A percentile compares a stretch with the other conserved stretches of the same genome.
Evolutionary conservation across 2,888 invertebrate species (phyloP).

Genomic region (Plebejus anna): DNA sequence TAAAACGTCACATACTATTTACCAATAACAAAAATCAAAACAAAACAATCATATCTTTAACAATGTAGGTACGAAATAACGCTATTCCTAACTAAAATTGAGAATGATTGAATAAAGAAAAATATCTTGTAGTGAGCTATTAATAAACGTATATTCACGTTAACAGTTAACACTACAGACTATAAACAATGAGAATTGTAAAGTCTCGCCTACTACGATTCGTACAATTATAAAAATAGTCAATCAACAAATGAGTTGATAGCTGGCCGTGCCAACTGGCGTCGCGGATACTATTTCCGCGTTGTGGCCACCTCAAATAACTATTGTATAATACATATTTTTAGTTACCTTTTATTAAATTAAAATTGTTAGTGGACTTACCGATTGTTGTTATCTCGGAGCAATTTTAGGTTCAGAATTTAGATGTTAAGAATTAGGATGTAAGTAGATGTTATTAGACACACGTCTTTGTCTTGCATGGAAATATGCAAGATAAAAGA

Average conservation of each 20-base stretch:
- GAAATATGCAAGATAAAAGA: no score
- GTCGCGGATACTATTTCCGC: slow-evolving; percentile 13
- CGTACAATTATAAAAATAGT: slow-evolving; percentile 23
- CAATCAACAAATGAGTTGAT: slow-evolving; percentile 23
- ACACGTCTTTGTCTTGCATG: no score
- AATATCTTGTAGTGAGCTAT: background rate
- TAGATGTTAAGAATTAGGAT: no score
- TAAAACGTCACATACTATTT: no score
- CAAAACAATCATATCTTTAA: no score
- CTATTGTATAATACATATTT: background rate
- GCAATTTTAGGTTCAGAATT: background rate
- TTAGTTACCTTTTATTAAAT: background rate
- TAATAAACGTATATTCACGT: background rate
- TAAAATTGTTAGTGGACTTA: no score
- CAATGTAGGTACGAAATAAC: no score
- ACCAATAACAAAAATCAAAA: no score
- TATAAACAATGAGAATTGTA: background rate
- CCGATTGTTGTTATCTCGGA: background rate
- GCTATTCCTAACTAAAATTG: background rate
- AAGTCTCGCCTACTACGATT: slow-evolving; percentile 12
- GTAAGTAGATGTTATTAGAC: no score
- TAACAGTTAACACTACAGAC: background rate
- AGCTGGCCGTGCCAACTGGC: slow-evolving; percentile 11
- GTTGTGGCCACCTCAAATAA: slow-evolving; percentile 2
- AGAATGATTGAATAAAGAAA: background rate